Conservation (phyloP, 2,888 invertebrate genomes). For the Rhagonycha fulva region DNA sequence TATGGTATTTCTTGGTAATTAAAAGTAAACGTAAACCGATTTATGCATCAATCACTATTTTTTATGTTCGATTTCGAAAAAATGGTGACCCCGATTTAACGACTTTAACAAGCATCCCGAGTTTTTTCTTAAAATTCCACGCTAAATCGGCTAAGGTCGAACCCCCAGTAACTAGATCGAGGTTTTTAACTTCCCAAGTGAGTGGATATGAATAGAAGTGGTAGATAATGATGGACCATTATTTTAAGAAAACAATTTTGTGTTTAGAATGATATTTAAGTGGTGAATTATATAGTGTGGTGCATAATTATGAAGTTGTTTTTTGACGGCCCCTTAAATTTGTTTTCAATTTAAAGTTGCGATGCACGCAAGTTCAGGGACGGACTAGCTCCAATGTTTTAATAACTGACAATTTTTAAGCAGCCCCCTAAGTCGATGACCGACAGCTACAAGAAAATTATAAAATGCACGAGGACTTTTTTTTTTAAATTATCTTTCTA, state of each 20-base stretch:
- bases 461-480: too few species aligned
- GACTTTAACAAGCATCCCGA: neutral
- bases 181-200: neutral
- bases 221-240: conserved; percentile 17
- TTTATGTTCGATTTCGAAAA: neutral
- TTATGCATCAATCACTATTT: neutral
- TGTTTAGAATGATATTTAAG: conserved; percentile 14
- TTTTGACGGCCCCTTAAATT: conserved; percentile 23
- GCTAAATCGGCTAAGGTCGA: neutral
- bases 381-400: neutral
- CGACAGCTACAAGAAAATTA: too few species aligned
- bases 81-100: neutral
- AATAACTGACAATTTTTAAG: too few species aligned
- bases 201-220: neutral
- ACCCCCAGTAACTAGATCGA: neutral
- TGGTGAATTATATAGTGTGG: conserved; percentile 21
- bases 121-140: neutral
- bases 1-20: neutral
- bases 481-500: too few species aligned
- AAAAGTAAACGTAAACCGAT: neutral
- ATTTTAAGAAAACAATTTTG: conserved; percentile 22
- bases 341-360: conserved; percentile 19
- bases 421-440: too few species aligned
- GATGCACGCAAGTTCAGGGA: neutral
- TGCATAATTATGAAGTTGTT: conserved; percentile 23